These are phyloP conservation scores for Zaprionus tsacasi DNA, from an alignment of 1,140 invertebrate genomes.

Conservation along the genomic window DNA sequence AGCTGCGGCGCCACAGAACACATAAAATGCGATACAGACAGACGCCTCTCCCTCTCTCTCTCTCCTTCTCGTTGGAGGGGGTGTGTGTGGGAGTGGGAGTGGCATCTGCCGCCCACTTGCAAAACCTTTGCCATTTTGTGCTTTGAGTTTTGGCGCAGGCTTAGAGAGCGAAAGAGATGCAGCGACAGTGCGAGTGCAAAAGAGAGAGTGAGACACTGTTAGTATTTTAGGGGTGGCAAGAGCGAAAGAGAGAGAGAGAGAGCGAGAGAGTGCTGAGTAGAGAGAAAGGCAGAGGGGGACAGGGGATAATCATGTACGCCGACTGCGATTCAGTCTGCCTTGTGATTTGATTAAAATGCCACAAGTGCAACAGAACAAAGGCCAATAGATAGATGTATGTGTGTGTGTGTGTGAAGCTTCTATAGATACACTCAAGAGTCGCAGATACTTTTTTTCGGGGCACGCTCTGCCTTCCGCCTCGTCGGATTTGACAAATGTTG, in stretches of 20 bases:
- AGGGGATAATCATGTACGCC: conserved; percentile 23
- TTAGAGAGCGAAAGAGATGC: conserved; percentile 58
- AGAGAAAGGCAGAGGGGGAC: neutral
- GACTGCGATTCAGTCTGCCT: conserved; percentile 39
- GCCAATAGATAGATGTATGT: conserved; percentile 36
- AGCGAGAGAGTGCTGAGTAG: neutral
- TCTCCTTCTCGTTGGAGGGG: neutral
- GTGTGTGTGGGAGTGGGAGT: neutral
- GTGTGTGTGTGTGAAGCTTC: neutral
- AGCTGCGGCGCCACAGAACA: conserved; percentile 55
- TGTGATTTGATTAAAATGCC: conserved; percentile 78
- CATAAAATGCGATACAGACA: conserved; percentile 50
- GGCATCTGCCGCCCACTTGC: neutral
- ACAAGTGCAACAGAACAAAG: conserved; percentile 64
- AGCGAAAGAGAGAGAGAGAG: neutral
- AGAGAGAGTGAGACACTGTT: conserved; percentile 18
- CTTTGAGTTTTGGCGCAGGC: conserved; percentile 76
- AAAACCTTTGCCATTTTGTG: conserved; percentile 71
- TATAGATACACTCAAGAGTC: neutral
- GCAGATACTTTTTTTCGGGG: neutral
- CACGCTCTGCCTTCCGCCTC: conserved; percentile 46
- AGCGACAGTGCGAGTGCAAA: conserved; percentile 43
- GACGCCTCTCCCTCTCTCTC: neutral
- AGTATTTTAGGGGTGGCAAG: neutral
- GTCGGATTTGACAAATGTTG: conserved; percentile 76